Conservation (phyloP, 2,888 invertebrate species). For the Eristalis tenax region DNA sequence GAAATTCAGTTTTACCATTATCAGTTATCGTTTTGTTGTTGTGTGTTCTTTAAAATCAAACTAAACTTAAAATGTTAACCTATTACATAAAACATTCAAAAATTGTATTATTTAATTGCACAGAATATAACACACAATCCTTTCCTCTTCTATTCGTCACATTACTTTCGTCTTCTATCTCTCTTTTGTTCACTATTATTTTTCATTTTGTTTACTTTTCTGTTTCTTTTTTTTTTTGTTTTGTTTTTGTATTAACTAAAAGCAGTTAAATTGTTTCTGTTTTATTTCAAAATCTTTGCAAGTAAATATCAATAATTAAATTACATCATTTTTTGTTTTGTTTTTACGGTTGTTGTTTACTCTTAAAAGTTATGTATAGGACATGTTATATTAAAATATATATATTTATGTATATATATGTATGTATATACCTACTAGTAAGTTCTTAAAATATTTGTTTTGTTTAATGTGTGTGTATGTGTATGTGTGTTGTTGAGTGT, state of each 20-base stretch:
- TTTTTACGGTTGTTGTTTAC: slow-evolving; percentile 18
- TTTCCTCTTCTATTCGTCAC: slow-evolving; percentile 9
- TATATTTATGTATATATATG: slow-evolving; percentile 67
- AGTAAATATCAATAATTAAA: slow-evolving; percentile 54
- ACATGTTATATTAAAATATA: slow-evolving; percentile 69
- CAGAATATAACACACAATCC: slow-evolving; percentile 58
- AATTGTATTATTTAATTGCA: slow-evolving; percentile 67
- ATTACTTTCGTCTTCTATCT: slow-evolving; percentile 11
- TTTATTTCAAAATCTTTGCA: slow-evolving; percentile 38
- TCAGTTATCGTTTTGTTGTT: slow-evolving; percentile 22
- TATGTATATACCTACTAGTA: slow-evolving; percentile 61
- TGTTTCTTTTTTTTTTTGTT: background rate
- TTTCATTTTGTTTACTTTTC: no score
- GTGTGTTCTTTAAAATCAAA: slow-evolving; percentile 48
- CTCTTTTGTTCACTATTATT: slow-evolving; percentile 13
- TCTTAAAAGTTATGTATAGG: slow-evolving; percentile 66
- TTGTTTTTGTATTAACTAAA: slow-evolving; percentile 60
- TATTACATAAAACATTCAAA: slow-evolving; percentile 59
- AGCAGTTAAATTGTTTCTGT: slow-evolving; percentile 21
- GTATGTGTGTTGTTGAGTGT: slow-evolving; percentile 15
- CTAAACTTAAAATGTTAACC: slow-evolving; percentile 62
- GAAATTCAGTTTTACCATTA: slow-evolving; percentile 50
- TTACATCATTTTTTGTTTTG: slow-evolving; percentile 39
- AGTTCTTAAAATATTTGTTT: slow-evolving; percentile 56
- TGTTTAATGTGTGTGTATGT: slow-evolving; percentile 22